Conservation (phyloP, 2,113 vertebrate species). For the Dissostichus mawsoni region DNA sequence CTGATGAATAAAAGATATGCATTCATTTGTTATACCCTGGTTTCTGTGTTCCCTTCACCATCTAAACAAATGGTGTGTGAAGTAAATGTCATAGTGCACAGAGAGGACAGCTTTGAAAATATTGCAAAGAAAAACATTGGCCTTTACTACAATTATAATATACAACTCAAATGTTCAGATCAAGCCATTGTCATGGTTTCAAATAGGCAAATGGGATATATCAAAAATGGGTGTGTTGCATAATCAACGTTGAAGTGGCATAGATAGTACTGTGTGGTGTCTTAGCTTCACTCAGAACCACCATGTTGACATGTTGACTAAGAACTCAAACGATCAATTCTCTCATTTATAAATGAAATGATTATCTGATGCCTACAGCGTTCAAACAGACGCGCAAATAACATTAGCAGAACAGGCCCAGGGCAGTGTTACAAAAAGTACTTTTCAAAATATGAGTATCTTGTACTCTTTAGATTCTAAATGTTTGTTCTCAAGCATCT, state of each 20-base stretch:
- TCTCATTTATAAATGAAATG: conserved; percentile 50
- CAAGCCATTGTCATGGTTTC: conserved; percentile 29
- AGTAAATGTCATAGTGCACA: conserved; percentile 40
- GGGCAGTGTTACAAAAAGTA: conserved; percentile 33
- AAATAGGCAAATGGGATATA: conserved; percentile 44
- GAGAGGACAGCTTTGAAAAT: conserved; percentile 43
- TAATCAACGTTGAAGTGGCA: conserved; percentile 30
- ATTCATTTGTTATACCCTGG: conserved; percentile 68
- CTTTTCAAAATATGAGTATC: conserved; percentile 1
- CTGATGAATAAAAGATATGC: conserved; percentile 82
- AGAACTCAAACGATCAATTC: conserved; percentile 48
- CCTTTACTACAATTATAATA: conserved; percentile 49
- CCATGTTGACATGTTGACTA: conserved; percentile 31
- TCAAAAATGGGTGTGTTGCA: conserved; percentile 30
- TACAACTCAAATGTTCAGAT: conserved; percentile 49
- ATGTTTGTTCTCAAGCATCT: conserved; percentile 11
- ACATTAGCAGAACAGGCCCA: conserved; percentile 12
- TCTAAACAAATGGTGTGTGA: conserved; percentile 24
- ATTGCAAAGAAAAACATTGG: conserved; percentile 18
- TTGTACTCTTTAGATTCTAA: conserved; percentile 19
- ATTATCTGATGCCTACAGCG: conserved; percentile 38
- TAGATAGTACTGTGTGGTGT: conserved; percentile 20
- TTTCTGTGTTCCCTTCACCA: conserved; percentile 60
- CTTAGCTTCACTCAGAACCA: conserved; percentile 29
- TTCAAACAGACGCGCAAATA: conserved; percentile 45